Evolutionary conservation across 2,113 vertebrate genomes (phyloP).

Genomic region (Natator depressus): DNA sequence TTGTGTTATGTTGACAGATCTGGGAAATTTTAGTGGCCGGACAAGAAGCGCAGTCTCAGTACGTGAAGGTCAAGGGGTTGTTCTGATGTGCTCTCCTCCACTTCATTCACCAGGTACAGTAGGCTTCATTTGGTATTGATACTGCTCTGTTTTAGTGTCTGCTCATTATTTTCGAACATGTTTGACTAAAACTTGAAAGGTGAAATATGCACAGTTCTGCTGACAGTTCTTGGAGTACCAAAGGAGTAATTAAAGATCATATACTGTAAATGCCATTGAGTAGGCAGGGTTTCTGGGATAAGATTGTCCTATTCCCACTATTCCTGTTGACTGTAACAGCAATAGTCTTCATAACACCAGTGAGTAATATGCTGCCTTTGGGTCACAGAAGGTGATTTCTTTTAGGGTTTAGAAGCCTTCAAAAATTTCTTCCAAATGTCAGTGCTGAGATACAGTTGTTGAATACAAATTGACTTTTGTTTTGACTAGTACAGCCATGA

Average conservation of each 20-base stretch:
- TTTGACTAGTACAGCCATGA: background rate
- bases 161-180: background rate
- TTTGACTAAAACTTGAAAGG: background rate
- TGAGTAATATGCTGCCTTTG: background rate
- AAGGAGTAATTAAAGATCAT: background rate
- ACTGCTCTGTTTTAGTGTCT: background rate
- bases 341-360: background rate
- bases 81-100: constrained; percentile 94
- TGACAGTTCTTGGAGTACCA: background rate
- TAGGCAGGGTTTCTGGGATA: background rate
- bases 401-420: constrained; percentile 6
- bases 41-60: constrained; percentile 93
- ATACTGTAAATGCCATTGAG: background rate
- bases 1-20: constrained; percentile 84
- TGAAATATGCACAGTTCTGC: background rate
- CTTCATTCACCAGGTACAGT: constrained; percentile 93
- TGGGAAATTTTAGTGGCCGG: constrained; percentile 90
- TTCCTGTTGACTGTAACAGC: background rate
- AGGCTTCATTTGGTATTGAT: background rate
- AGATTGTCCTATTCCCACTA: background rate
- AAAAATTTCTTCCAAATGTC: constrained; percentile 6
- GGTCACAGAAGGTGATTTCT: background rate
- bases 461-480: constrained; percentile 6
- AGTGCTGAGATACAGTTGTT: background rate
- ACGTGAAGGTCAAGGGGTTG: constrained; percentile 96